Conservation (phyloP, 1,140 invertebrate species). For the Dryas iulia region DNA sequence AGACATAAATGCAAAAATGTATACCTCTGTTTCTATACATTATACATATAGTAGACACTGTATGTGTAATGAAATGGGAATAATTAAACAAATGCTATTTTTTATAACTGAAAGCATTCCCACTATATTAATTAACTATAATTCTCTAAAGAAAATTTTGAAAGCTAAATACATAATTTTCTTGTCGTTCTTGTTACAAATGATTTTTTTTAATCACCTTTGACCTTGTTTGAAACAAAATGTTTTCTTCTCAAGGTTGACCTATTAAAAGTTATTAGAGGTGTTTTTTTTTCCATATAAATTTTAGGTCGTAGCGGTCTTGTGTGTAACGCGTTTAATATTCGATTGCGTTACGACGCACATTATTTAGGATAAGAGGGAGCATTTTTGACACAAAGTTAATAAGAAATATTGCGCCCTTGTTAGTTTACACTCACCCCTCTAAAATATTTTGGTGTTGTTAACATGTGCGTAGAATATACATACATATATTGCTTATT, state of each 20-base stretch:
- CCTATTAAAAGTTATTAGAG: background rate
- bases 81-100: too few species aligned
- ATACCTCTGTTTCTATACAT: too few species aligned
- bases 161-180: too few species aligned
- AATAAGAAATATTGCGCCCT: slow-evolving; percentile 67
- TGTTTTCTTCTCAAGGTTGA: background rate
- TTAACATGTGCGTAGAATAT: background rate
- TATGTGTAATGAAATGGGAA: too few species aligned
- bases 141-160: too few species aligned
- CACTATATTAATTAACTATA: too few species aligned
- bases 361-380: slow-evolving; percentile 64
- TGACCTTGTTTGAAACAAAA: background rate
- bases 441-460: slow-evolving; percentile 32
- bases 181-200: background rate
- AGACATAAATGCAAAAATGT: too few species aligned
- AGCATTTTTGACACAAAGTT: slow-evolving; percentile 65
- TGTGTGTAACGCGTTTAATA: slow-evolving; percentile 18
- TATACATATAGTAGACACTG: too few species aligned
- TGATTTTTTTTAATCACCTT: background rate
- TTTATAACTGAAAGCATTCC: too few species aligned
- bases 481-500: background rate
- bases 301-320: background rate
- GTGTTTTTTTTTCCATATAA: background rate
- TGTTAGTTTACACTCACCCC: slow-evolving; percentile 70
- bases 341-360: slow-evolving; percentile 31